Conservation (phyloP, 30 jellyfish, hydroid and myxozoan genomes). For the Haliclystus octoradiatus region DNA sequence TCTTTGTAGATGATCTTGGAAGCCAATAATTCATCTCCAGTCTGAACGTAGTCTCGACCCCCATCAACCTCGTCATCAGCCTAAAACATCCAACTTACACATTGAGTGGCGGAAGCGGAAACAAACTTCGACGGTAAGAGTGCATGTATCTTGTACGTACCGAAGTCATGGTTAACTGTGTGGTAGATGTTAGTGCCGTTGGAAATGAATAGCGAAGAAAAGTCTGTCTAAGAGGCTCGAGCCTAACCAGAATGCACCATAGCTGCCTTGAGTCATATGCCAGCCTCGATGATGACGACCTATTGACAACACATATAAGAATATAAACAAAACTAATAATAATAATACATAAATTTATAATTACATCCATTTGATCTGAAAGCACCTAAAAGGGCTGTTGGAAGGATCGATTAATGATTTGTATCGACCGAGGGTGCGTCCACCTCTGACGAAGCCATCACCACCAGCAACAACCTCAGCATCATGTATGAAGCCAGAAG, state of each 20-base stretch:
- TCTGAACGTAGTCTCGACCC: neutral
- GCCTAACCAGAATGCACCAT: slow-evolving; percentile 84
- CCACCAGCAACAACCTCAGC: slow-evolving; percentile 11
- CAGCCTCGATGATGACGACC: slow-evolving; percentile 23
- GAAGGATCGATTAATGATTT: slow-evolving; percentile 72
- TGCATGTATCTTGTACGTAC: too few relatives aligned
- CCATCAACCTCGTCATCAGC: slow-evolving; percentile 31
- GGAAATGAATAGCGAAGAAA: slow-evolving; percentile 69
- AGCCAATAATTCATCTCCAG: slow-evolving; percentile 1
- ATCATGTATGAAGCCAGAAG: slow-evolving; percentile 36
- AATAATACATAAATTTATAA: neutral
- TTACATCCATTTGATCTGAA: too few relatives aligned
- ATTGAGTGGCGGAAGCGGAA: too few relatives aligned
- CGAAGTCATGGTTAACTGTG: too few relatives aligned
- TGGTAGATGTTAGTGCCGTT: too few relatives aligned
- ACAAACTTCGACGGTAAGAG: too few relatives aligned
- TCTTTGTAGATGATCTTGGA: slow-evolving; percentile 63
- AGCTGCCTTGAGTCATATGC: slow-evolving; percentile 73
- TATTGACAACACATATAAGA: neutral
- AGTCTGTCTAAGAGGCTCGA: slow-evolving; percentile 55
- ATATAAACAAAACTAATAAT: neutral
- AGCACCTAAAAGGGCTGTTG: slow-evolving; percentile 94
- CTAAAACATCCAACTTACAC: neutral
- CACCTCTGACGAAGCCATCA: slow-evolving; percentile 86
- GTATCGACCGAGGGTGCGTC: slow-evolving; percentile 56